Evolutionary conservation across 2,888 invertebrate species (phyloP).

Genomic region (Parthenolecanium corni): DNA sequence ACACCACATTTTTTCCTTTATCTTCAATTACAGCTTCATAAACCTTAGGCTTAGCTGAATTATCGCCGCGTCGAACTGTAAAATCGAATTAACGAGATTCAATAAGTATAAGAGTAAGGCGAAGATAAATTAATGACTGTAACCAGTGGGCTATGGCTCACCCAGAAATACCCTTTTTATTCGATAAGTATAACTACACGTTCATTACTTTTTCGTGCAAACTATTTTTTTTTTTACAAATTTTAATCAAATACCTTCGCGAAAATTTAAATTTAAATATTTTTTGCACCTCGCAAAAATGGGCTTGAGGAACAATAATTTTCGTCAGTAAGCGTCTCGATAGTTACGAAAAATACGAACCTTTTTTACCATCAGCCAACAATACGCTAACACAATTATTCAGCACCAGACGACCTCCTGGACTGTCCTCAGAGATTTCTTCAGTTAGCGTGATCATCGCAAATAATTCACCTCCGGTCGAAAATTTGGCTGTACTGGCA

Average conservation of each 20-base stretch:
- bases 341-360: neutral
- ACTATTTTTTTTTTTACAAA: no score
- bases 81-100: conserved; percentile 4
- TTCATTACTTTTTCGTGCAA: no score
- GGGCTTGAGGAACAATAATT: neutral
- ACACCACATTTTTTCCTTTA: conserved; percentile 66
- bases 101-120: conserved; percentile 4
- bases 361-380: conserved; percentile 26
- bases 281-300: neutral
- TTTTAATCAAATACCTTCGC: no score
- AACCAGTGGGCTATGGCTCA: no score
- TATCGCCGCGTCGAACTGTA: conserved; percentile 28
- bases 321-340: no score
- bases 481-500: conserved; percentile 61
- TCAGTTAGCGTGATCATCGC: conserved; percentile 58
- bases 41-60: conserved; percentile 41
- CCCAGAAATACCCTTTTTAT: no score
- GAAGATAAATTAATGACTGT: no score
- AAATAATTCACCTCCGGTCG: conserved; percentile 62
- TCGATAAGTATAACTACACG: no score
- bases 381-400: conserved; percentile 51
- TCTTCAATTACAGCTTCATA: conserved; percentile 68
- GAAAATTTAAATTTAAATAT: no score
- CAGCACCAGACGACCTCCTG: conserved; percentile 63
- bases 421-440: conserved; percentile 68